A percentile compares a stretch with the other conserved stretches of the same genome.
phyloP scores from a whole-genome alignment of 2,113 vertebrate species.

The Tragulus kanchil region DNA sequence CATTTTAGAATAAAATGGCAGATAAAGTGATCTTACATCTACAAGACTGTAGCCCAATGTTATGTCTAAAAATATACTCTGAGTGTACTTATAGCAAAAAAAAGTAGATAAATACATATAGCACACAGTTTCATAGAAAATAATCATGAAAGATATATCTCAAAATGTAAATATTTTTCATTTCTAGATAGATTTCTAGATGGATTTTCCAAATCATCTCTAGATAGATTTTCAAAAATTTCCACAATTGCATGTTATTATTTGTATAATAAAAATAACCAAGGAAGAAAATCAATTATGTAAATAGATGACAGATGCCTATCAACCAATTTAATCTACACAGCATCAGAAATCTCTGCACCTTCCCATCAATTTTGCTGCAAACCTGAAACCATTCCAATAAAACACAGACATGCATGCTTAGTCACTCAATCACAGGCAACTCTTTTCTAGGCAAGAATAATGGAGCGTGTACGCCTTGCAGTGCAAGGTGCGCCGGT shows the following conservation, averaged over 20 bases:
- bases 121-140: not conserved
- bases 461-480: too few relatives aligned
- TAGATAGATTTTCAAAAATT: not conserved
- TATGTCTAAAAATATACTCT: slow-evolving; percentile 1
- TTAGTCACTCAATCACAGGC: too few relatives aligned
- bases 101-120: not conserved
- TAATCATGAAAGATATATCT: not conserved
- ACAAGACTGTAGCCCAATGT: not conserved
- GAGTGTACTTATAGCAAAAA: not conserved
- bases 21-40: not conserved
- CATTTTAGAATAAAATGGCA: not conserved
- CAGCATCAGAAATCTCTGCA: not conserved
- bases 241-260: not conserved
- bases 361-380: not conserved
- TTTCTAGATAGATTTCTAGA: not conserved
- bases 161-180: not conserved
- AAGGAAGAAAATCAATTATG: not conserved
- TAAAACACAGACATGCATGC: not conserved
- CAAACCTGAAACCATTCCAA: not conserved
- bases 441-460: too few relatives aligned
- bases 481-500: too few relatives aligned
- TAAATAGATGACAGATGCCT: not conserved
- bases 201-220: too few relatives aligned
- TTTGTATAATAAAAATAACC: slow-evolving; percentile 27
- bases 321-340: not conserved